Evolutionary conservation across 2,113 vertebrate species (phyloP).

Genomic region (Callopanchax toddi): DNA sequence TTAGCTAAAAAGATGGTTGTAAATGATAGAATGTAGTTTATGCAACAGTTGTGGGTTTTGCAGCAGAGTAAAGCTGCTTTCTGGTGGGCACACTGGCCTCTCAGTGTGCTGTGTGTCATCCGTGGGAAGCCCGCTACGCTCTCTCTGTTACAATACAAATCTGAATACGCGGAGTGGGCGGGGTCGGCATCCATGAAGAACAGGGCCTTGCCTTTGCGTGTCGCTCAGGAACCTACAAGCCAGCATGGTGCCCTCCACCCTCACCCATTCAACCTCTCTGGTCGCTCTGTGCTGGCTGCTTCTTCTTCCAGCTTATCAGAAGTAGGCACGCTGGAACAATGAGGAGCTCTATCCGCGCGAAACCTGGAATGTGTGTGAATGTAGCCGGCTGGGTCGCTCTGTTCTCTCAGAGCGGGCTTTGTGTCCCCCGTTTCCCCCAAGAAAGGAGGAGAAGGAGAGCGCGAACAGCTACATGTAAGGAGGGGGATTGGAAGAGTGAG

Average conservation of each 20-base stretch:
- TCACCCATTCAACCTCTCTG: slow-evolving; percentile 48
- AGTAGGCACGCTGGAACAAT: slow-evolving; percentile 79
- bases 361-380: slow-evolving; percentile 83
- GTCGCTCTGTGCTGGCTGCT: slow-evolving; percentile 39
- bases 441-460: slow-evolving; percentile 21
- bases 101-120: slow-evolving; percentile 38
- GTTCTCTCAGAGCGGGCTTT: slow-evolving; percentile 72
- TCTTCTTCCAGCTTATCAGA: slow-evolving; percentile 76
- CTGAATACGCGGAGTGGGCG: slow-evolving; percentile 68
- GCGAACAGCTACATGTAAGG: slow-evolving; percentile 9
- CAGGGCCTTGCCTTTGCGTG: slow-evolving; percentile 68
- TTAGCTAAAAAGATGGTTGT: neutral
- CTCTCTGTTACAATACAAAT: slow-evolving; percentile 51
- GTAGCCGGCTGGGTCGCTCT: slow-evolving; percentile 69
- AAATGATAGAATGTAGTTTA: neutral
- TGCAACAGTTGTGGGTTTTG: slow-evolving; percentile 8
- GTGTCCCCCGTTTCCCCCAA: slow-evolving; percentile 53
- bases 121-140: slow-evolving; percentile 67
- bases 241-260: slow-evolving; percentile 57
- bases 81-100: slow-evolving; percentile 56
- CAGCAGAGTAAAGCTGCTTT: slow-evolving; percentile 32
- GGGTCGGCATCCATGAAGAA: slow-evolving; percentile 70
- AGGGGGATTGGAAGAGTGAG: slow-evolving; percentile 19
- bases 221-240: slow-evolving; percentile 54
- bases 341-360: slow-evolving; percentile 72